Evolutionary conservation across 1,140 invertebrate genomes (phyloP).

Genomic region (Atta cephalotes): DNA sequence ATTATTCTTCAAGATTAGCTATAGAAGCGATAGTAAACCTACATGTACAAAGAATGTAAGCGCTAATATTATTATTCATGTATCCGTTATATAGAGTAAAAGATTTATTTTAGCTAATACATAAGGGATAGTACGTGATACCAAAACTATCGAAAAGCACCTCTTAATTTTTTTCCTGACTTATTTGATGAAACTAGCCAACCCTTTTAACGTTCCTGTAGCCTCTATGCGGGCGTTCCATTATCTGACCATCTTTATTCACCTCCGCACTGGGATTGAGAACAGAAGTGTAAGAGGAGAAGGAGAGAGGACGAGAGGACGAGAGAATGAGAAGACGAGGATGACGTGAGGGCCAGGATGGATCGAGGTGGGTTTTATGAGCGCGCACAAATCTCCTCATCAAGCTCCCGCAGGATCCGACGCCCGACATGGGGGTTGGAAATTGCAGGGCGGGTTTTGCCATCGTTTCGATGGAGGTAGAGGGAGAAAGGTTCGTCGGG

Average conservation of each 20-base stretch:
- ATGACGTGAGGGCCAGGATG: conserved; percentile 73
- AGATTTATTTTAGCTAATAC: neutral
- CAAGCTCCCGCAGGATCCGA: conserved; percentile 82
- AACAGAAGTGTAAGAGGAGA: conserved; percentile 40
- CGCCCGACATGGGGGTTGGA: conserved; percentile 71
- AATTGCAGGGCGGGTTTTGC: conserved; percentile 77
- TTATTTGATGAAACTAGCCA: conserved; percentile 49
- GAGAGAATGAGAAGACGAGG: conserved; percentile 51
- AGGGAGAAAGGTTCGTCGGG: conserved; percentile 33
- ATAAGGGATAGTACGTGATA: neutral
- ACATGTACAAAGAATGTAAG: neutral
- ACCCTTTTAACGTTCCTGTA: conserved; percentile 62
- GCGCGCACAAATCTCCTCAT: conserved; percentile 85
- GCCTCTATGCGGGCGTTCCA: conserved; percentile 71
- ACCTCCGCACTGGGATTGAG: conserved; percentile 66
- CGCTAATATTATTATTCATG: neutral
- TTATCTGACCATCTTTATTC: conserved; percentile 84
- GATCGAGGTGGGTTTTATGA: conserved; percentile 79
- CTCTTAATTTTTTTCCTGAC: conserved; percentile 16
- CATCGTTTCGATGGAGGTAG: conserved; percentile 43
- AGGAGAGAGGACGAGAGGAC: conserved; percentile 58
- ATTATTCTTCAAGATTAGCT: neutral
- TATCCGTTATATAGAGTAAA: neutral
- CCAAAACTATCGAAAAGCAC: neutral
- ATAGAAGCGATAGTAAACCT: too few species aligned